Percentiles rank a stretch among this genome's conserved stretches.
Conservation (phyloP, 2,888 invertebrate species). For the Acanthacorydalis orientalis region DNA sequence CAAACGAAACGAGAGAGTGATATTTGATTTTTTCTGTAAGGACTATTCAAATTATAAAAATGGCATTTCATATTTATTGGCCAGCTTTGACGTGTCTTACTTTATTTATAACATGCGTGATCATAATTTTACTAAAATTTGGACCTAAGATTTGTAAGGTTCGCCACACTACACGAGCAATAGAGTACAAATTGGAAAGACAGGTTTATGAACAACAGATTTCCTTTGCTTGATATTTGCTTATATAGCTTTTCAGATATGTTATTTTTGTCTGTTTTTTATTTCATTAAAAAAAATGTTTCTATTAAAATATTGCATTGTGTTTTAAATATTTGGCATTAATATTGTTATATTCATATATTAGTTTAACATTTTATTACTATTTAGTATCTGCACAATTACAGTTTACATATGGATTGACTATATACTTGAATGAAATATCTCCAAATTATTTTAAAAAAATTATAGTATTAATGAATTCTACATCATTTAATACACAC, state of each 20-base stretch:
- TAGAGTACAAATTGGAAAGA: constrained; percentile 25
- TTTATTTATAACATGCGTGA: constrained; percentile 52
- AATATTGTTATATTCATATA: too few relatives aligned
- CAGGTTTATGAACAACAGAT: constrained; percentile 42
- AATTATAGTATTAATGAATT: too few relatives aligned
- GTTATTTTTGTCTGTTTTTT: not conserved
- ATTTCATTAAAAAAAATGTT: not conserved
- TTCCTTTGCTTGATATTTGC: constrained; percentile 31
- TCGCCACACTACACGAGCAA: constrained; percentile 45
- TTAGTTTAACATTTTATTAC: too few relatives aligned
- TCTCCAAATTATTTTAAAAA: too few relatives aligned
- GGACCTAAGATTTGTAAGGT: constrained; percentile 55
- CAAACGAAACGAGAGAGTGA: constrained; percentile 63
- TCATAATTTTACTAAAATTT: constrained; percentile 57
- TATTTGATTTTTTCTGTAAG: constrained; percentile 32
- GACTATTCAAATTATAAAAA: constrained; percentile 17
- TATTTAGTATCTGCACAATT: too few relatives aligned
- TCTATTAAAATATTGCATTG: not conserved
- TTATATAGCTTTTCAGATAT: not conserved
- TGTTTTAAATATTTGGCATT: too few relatives aligned
- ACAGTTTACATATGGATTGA: too few relatives aligned
- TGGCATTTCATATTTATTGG: constrained; percentile 59
- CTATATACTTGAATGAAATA: too few relatives aligned
- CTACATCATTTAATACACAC: too few relatives aligned
- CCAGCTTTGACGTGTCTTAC: constrained; percentile 59